Conservation (phyloP, 2,888 invertebrate species). For the Litoditis marina region DNA sequence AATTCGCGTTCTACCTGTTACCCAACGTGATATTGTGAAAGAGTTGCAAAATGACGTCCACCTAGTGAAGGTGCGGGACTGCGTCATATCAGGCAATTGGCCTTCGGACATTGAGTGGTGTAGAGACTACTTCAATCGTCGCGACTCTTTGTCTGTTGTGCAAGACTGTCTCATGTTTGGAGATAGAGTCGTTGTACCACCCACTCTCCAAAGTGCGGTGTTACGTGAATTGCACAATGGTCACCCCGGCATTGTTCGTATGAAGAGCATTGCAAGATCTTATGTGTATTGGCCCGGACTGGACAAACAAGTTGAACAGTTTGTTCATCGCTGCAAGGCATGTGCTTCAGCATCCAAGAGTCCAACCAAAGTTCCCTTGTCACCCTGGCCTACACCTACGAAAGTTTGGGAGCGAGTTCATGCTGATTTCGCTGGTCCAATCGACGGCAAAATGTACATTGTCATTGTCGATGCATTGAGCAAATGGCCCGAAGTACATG, state of each 20-base stretch:
- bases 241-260: slow-evolving; percentile 52
- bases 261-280: slow-evolving; percentile 52
- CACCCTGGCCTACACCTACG: slow-evolving; percentile 53
- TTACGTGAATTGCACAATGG: slow-evolving; percentile 46
- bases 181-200: slow-evolving; percentile 49
- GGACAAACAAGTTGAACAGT: slow-evolving; percentile 31
- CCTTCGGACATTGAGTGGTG: slow-evolving; percentile 2
- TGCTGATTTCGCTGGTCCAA: slow-evolving; percentile 64
- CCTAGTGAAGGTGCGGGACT: background rate
- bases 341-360: slow-evolving; percentile 32
- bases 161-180: slow-evolving; percentile 46
- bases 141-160: slow-evolving; percentile 29
- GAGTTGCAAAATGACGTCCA: slow-evolving; percentile 6
- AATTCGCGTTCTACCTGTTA: background rate
- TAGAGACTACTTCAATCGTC: background rate
- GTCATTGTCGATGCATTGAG: slow-evolving; percentile 63
- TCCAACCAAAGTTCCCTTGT: slow-evolving; percentile 38
- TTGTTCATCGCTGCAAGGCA: slow-evolving; percentile 29
- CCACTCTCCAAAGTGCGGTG: slow-evolving; percentile 26
- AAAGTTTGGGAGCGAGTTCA: slow-evolving; percentile 62
- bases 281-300: slow-evolving; percentile 56
- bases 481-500: slow-evolving; percentile 63
- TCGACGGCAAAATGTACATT: slow-evolving; percentile 54
- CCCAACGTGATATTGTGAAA: background rate
- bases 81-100: background rate